Base-by-base conservation (phyloP, 2,888 invertebrate genomes). In the Cactoblastis cactorum region DNA sequence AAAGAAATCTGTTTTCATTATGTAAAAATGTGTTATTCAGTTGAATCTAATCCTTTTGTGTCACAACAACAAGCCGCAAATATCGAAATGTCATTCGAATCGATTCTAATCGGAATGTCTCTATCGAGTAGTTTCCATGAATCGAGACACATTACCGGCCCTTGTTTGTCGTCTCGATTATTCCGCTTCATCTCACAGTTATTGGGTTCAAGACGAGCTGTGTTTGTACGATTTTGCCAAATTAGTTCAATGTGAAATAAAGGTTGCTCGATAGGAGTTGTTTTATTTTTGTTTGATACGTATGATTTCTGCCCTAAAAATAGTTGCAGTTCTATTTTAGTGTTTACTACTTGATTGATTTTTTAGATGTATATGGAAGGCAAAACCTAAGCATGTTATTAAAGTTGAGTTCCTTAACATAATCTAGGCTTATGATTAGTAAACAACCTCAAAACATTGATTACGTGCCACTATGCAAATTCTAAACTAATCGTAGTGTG, bases 131-230 rank as follows among this genome's bases (percentile, higher is more conserved):
- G 65, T 67, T 65, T 57, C 66, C 61, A 66, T 68, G 77, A 73
- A 80, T 84, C 79, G 78, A 67, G 68, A 70, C 72, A 61, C 67
- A 69, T 67, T 64, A 63, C 67, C 65, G 64, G 41, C 85, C 81
- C 84, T 81, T 85, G 85, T 87, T 85, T 87, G 86, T 86, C 86
- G 75, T 73, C 77, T 80, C 83, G 85, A 87, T 87, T 86, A 86
- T 87, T 85, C 81, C 83, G 74, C 82, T 80, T 83, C 86, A 79
- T 84, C 79, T 81, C 74, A 78, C 80, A 68, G 73, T 81, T 86
- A 86, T 86, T 86, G 83, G 80, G 75, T 73, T 70, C 70, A 68
- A 43, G 43, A 32, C 15, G 28, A 17, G 15, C 28, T 43, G 28
- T 32, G 15, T 43, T 43, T 17, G 28, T 43, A 43, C 22, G 28